Evolutionary conservation across 1,140 invertebrate genomes (phyloP).

Genomic region (Pollicipes pollicipes): DNA sequence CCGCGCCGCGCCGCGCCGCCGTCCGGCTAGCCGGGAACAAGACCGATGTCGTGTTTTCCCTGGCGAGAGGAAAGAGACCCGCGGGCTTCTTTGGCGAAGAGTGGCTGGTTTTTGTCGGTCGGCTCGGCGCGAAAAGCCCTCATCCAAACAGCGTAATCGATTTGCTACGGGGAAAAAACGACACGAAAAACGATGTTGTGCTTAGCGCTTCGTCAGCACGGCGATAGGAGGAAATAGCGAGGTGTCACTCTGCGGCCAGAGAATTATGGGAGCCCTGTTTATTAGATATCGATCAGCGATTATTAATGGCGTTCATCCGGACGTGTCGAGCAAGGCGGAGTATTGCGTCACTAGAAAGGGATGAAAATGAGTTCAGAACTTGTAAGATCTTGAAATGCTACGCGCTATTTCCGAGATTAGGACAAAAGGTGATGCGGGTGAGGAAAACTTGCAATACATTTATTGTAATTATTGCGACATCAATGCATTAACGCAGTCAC

Average conservation of each 20-base stretch:
- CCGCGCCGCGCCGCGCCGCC: no score
- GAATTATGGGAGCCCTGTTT: neutral
- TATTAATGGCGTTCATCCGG: no score
- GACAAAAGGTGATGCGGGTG: no score
- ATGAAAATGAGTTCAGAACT: no score
- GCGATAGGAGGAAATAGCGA: neutral
- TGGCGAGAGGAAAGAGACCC: neutral
- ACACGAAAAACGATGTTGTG: neutral
- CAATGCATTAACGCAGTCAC: no score
- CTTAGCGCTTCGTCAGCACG: neutral
- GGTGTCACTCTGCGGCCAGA: neutral
- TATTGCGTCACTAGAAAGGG: no score
- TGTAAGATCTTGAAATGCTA: no score
- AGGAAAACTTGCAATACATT: no score
- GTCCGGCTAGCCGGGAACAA: neutral
- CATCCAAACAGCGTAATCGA: neutral
- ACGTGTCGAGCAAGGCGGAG: no score
- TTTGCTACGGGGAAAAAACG: neutral
- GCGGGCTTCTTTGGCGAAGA: neutral
- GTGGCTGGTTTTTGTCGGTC: neutral
- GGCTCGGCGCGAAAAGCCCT: neutral
- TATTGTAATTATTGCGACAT: no score
- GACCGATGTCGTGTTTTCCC: neutral
- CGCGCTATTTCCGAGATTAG: no score
- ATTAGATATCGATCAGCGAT: no score